phyloP scores from a whole-genome alignment of 1,140 invertebrate species.

The Drosophila pandora region DNA sequence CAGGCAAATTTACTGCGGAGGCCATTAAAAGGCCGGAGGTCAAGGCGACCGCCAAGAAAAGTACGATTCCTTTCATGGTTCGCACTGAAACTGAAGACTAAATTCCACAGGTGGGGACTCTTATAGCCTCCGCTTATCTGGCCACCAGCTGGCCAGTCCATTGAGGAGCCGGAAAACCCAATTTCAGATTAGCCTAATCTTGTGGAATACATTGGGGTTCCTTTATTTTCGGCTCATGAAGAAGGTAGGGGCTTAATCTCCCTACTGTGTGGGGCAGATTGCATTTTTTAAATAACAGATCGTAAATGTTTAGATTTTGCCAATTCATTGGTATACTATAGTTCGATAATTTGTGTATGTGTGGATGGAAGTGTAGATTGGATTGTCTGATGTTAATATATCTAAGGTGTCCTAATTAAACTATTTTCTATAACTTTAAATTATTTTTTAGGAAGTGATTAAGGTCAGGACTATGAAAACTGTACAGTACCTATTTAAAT shows the following conservation, averaged over 20 bases:
- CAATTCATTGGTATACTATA: neutral
- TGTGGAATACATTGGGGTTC: slow-evolving; percentile 7
- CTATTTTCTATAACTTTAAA: too few species aligned
- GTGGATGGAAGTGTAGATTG: too few species aligned
- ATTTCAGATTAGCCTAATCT: slow-evolving; percentile 34
- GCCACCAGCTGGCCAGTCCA: slow-evolving; percentile 26
- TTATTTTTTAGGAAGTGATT: too few species aligned
- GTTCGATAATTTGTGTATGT: too few species aligned
- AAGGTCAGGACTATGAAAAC: too few species aligned
- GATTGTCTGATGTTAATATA: too few species aligned
- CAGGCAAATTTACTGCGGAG: slow-evolving; percentile 63
- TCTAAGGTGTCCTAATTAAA: too few species aligned
- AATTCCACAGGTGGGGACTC: slow-evolving; percentile 16
- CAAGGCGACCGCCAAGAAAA: slow-evolving; percentile 31
- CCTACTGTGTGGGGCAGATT: slow-evolving; percentile 40
- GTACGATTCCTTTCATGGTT: slow-evolving; percentile 55
- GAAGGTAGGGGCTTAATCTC: slow-evolving; percentile 24
- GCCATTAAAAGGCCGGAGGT: slow-evolving; percentile 25
- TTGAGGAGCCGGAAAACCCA: slow-evolving; percentile 14
- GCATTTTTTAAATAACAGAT: neutral
- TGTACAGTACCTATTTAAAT: too few species aligned
- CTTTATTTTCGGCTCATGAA: slow-evolving; percentile 10
- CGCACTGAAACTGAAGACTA: slow-evolving; percentile 33
- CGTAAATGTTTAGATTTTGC: slow-evolving; percentile 11
- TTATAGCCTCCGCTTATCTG: slow-evolving; percentile 61